Evolutionary conservation across 2,888 invertebrate species (phyloP), one percentile per base, ranked within the genome.

Genomic region (Acleris holmiana): DNA sequence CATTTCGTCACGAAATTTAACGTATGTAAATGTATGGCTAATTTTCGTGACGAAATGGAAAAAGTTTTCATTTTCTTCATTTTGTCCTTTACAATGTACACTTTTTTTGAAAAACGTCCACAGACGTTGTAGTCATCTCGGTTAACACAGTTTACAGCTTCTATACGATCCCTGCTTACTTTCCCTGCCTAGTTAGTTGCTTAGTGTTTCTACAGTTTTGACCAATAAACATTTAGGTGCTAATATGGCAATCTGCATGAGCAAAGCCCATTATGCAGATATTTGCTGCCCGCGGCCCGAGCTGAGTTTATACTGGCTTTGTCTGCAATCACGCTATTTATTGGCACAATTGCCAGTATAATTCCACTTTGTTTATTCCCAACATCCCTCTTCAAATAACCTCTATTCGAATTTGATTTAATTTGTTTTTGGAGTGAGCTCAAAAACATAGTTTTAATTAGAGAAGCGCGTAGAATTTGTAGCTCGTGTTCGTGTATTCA

Each of bases 381-480:
- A 80, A 78, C 75, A 79, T 80, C 78, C 81, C 77, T 78, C 79
- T 73, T 75, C 78, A 76, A 76, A 78, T 80, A 75, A 35, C 10
- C 72, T 69, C 69, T 72, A 70, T 77, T 78, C 77, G 77, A 79
- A 79, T 62, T 66, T 55, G 78, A 75, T 29, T 29, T 29, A 29
- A 29, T 29, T 29, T 8, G 29, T 29, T 29, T 25, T 29, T 8
- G 2, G 29, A 2, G 2, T 8, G 25, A 25, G 25, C 25, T 25
- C 25, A 25, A 7, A 25, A 25, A 25, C 25, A 7, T 25, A 7
- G 1, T 7, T 2, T 25, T 6, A 25, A 25, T 25, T 25, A 25
- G 25, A 25, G 7, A 2, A n/a, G n/a, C n/a, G n/a, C n/a, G n/a
- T 25, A 25, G 25, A 25, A 25, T 23, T 7, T 1, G 2, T 25